Percentiles rank a stretch among this genome's conserved stretches.
These are phyloP conservation scores for Cheumatopsyche charites DNA, from an alignment of 1,140 invertebrate genomes.

Conservation along the genomic window DNA sequence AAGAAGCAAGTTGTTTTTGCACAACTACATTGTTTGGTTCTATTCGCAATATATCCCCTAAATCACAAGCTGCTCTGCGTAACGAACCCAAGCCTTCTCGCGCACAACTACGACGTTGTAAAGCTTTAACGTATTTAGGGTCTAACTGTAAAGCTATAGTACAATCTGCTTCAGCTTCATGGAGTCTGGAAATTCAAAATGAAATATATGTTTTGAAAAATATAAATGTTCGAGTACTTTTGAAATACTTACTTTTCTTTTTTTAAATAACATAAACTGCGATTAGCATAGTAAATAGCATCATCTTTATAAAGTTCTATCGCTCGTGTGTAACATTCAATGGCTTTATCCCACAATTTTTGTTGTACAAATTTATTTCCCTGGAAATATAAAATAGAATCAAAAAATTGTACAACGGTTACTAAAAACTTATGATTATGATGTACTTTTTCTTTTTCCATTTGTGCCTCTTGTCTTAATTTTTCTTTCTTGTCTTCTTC, in stretches of 20 bases:
- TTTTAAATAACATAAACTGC: conserved; percentile 87
- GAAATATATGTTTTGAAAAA: background rate
- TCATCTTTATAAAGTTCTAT: conserved; percentile 78
- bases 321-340: conserved; percentile 80
- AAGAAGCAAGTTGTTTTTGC: conserved; percentile 62
- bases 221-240: no score
- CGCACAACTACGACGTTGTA: conserved; percentile 74
- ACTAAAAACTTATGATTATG: conserved; percentile 18
- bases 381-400: conserved; percentile 56
- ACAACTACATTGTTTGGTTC: conserved; percentile 75
- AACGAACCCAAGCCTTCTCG: conserved; percentile 62
- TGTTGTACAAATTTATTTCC: conserved; percentile 84
- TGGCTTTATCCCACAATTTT: conserved; percentile 78
- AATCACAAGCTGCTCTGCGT: conserved; percentile 70
- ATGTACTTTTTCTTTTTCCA: conserved; percentile 67
- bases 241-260: conserved; percentile 72
- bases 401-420: background rate
- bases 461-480: conserved; percentile 61
- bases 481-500: conserved; percentile 57
- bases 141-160: conserved; percentile 73
- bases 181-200: conserved; percentile 66
- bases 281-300: conserved; percentile 84
- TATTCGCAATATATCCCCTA: conserved; percentile 68
- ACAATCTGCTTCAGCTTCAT: conserved; percentile 79
- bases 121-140: conserved; percentile 79